Base-by-base conservation (phyloP, 1,140 invertebrate species). In the Papilio polyxenes region DNA sequence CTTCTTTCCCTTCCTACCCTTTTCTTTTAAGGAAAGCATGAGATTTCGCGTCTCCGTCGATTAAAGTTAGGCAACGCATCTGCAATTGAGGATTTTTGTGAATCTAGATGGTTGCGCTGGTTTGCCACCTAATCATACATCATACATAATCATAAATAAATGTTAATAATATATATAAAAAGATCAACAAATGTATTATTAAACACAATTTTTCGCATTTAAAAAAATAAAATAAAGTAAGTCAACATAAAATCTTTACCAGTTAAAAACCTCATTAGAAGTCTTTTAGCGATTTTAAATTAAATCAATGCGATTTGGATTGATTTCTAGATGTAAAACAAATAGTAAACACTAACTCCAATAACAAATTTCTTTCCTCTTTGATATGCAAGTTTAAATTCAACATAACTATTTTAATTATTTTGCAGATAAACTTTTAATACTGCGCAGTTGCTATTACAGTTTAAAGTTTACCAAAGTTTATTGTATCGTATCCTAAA, bases 321-420 rank as follows among this genome's bases (percentile, higher is more conserved):
- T 31, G 23, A 51, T 49, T 20, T 76, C 75, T 56, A 13, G 15
- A 20, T 20, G 49, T 51, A 48, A n/a, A 76, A 51, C 3, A 37
- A 40, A 17, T 37, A 51, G 49, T 20, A 49, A 80, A 53, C 44
- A 13, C 62, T 20, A 80, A 80, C 59, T 80, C 59, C 78, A 80
- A 80, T 80, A 40, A 69, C 78, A 69, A 69, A 80, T 65, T 79
- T 65, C 56, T 6, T 65, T 44, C 56, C 62, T 23, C n/a, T 69
- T 49, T 31, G 10, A 1, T n/a, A 10, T 76, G 74, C 80, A 83
- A 83, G 56, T 56, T 81, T 81, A 75, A 81, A 56, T 53, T 62
- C 44, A 65, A 62, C 77, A 40, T 44, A 65, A 79, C 44, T 48
- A 79, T 65, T 80, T 80, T 80, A 17, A 79, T 79, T 79, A 79